phyloP scores from a whole-genome alignment of 2,113 vertebrate genomes.

The Campylorhamphus procurvoides region DNA sequence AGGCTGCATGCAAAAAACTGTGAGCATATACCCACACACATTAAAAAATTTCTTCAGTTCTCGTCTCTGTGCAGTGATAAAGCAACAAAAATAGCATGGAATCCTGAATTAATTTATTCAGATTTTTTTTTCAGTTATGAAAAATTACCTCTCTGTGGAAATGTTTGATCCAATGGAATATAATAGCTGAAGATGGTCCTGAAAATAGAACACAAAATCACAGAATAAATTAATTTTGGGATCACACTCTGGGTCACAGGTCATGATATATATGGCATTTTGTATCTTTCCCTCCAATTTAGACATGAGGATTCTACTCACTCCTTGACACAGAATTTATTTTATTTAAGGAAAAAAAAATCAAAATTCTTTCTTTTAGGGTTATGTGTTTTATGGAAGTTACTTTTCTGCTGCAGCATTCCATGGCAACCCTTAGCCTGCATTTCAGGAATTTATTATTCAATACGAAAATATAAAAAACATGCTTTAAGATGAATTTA shows the following conservation, averaged over 20 bases:
- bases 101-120: not conserved
- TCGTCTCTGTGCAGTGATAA: not conserved
- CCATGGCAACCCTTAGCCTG: not conserved
- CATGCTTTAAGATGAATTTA: not conserved
- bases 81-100: not conserved
- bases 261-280: not conserved
- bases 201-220: constrained; percentile 63
- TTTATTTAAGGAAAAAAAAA: not conserved
- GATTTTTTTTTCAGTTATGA: not conserved
- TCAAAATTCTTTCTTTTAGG: not conserved
- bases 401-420: not conserved
- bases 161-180: constrained; percentile 87
- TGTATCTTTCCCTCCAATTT: not conserved
- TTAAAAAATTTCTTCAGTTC: not conserved
- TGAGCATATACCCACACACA: not conserved
- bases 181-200: constrained; percentile 93
- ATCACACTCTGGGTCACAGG: not conserved
- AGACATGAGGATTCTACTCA: not conserved
- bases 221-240: constrained; percentile 35
- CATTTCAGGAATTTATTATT: not conserved
- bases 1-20: not conserved
- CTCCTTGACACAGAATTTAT: not conserved
- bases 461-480: not conserved
- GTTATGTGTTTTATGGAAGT: not conserved
- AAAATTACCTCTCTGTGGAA: constrained; percentile 87